Conservation (phyloP, 2,888 invertebrate species). For the Meloe dianella region DNA sequence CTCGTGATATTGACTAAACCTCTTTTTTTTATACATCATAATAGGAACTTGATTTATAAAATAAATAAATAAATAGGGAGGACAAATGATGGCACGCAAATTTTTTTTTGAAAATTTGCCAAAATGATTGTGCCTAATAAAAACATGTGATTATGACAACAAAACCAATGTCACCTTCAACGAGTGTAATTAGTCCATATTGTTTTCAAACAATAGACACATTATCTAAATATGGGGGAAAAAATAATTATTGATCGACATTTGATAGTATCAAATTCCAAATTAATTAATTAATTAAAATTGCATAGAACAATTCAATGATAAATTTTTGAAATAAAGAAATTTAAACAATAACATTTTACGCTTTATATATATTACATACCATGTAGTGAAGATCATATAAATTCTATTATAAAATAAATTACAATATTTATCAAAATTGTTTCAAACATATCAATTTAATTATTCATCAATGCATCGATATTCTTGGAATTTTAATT, state of each 20-base stretch:
- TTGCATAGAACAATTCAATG: too few relatives aligned
- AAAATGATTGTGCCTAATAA: constrained; percentile 39
- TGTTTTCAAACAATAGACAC: neutral
- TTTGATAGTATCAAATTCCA: neutral
- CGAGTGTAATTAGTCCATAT: constrained; percentile 22
- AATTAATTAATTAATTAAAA: neutral
- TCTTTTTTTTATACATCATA: neutral
- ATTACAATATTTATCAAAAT: neutral
- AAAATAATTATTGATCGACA: neutral
- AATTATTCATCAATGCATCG: too few relatives aligned
- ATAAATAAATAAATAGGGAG: neutral
- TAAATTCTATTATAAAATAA: neutral
- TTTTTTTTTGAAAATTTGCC: constrained; percentile 37
- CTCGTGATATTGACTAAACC: neutral
- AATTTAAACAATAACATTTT: too few relatives aligned
- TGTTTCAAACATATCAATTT: too few relatives aligned
- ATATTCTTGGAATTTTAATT: too few relatives aligned
- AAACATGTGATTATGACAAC: constrained; percentile 36
- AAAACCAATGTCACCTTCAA: constrained; percentile 45
- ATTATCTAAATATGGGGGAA: neutral
- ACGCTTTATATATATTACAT: neutral
- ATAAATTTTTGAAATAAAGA: too few relatives aligned
- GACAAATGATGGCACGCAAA: constrained; percentile 33
- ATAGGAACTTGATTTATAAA: neutral
- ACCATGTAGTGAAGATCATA: neutral